Evolutionary conservation across 2,888 invertebrate genomes (phyloP), one percentile per base, ranked within the genome.

Genomic region (Exephanes ischioxanthus): DNA sequence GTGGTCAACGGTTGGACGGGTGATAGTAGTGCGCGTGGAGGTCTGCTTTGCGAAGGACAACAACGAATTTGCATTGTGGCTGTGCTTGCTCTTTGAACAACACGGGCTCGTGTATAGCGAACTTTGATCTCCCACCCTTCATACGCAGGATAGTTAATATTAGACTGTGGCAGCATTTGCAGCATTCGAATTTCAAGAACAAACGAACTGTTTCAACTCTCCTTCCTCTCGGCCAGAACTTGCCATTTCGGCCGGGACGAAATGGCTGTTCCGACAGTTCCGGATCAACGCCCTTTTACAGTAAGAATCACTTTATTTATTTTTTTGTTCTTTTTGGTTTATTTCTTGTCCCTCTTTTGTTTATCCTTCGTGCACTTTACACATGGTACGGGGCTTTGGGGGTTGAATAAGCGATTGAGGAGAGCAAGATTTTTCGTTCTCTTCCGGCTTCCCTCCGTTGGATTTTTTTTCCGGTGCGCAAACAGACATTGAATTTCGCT

Each of bases 231-330:
- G 41, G 11, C 5, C 9, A 41, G 63, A 30, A 26, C 3, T 61
- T 63, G 41, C 30, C 37, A 5, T 45, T 4, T n/a, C 63, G 33
- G 63, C 51, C 75, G 75, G 83, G 80, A 68, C 75, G 85, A 84
- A 87, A 86, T 81, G 72, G 80, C 70, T 76, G 53, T 82, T 75
- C 75, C 75, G 45, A 19, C 66, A 66, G 66, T 66, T 66, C 41
- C 19, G 48, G 19, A 48, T 19, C 61, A 63, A 75, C 63, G 45
- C 48, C 55, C 48, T 48, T 63, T 63, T 30, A 6, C 30, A n/a
- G 63, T 63, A 75, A 75, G 45, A 63, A 30, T 61, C n/a, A 48
- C 48, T 75, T 48, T 51, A 33, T 9, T 45, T n/a, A n/a, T n/a
- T 48, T 30, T 58, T 30, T 75, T 48, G n/a, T 51, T 14, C n/a